Evolutionary conservation across 2,888 invertebrate genomes (phyloP).

Genomic region (Cosmia pyralina): DNA sequence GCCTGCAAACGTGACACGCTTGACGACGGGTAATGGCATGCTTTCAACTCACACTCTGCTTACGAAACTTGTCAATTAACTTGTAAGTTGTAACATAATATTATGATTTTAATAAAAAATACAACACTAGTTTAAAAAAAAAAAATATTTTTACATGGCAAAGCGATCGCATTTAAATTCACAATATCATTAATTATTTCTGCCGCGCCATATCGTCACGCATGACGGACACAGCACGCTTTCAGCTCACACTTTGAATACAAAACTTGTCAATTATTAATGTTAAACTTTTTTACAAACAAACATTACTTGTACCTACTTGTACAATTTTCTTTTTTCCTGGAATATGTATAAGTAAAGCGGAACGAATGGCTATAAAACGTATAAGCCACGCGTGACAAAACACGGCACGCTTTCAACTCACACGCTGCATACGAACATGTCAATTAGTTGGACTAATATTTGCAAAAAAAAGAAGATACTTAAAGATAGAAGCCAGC

Average conservation of each 20-base stretch:
- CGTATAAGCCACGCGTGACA: constrained; percentile 23
- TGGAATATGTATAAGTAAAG: not conserved
- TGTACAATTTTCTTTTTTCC: constrained; percentile 1
- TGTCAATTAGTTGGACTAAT: constrained; percentile 2
- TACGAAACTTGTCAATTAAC: constrained; percentile 26
- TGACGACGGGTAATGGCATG: constrained; percentile 37
- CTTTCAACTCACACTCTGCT: constrained; percentile 28
- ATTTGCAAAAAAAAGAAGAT: not conserved
- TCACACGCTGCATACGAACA: not conserved
- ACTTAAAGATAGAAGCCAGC: not conserved
- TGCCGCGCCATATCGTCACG: constrained; percentile 3
- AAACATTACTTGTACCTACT: no score
- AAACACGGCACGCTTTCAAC: constrained; percentile 21
- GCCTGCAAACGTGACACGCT: constrained; percentile 27
- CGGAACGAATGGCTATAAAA: constrained; percentile 10
- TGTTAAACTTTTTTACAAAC: constrained; percentile 10
- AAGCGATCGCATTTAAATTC: constrained; percentile 9
- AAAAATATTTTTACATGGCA: not conserved
- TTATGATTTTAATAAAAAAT: not conserved
- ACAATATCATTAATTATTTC: constrained; percentile 4
- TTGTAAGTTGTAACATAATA: not conserved
- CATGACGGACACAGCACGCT: constrained; percentile 9
- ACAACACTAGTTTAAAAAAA: not conserved
- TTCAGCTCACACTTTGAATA: constrained; percentile 25
- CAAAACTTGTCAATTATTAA: not conserved